These are phyloP conservation scores for Holacanthella duospinosa DNA, from an alignment of 2,888 invertebrate species.

Conservation along the genomic window DNA sequence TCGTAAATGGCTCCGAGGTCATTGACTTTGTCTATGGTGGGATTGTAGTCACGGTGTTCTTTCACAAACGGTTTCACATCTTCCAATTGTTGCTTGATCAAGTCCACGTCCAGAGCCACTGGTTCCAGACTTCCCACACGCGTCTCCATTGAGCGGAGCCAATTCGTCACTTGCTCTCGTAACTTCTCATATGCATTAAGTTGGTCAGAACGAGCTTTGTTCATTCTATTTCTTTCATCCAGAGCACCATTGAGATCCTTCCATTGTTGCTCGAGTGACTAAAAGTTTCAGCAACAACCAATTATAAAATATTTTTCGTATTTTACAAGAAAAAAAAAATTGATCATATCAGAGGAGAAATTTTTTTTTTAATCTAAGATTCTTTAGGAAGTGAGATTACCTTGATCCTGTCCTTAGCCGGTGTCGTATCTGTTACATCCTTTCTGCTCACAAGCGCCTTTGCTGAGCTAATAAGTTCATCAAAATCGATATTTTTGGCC, in stretches of 20 bases:
- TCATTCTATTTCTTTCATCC: conserved; percentile 73
- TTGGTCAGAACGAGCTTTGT: conserved; percentile 73
- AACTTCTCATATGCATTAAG: conserved; percentile 73
- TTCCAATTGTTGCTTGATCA: conserved; percentile 63
- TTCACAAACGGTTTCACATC: conserved; percentile 61
- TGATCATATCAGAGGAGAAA: background rate
- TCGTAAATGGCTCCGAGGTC: conserved; percentile 81
- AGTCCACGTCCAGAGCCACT: conserved; percentile 78
- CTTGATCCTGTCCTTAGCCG: conserved; percentile 73
- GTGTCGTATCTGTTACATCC: conserved; percentile 76
- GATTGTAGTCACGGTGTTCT: conserved; percentile 75
- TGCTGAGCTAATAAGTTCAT: conserved; percentile 68
- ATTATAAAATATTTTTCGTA: background rate
- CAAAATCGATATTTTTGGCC: conserved; percentile 54
- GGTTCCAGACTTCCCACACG: conserved; percentile 65
- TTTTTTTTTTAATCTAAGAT: too few relatives aligned
- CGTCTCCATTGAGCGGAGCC: conserved; percentile 71
- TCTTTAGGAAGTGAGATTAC: too few relatives aligned
- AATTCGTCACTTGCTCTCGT: conserved; percentile 68
- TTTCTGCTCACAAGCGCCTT: conserved; percentile 70
- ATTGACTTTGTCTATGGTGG: conserved; percentile 79
- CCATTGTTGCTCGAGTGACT: conserved; percentile 75
- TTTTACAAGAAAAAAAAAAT: background rate
- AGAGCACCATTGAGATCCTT: conserved; percentile 69
- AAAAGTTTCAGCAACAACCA: conserved; percentile 8